Percentiles rank a stretch among this genome's conserved stretches.
Evolutionary conservation across 2,797 vertebrate species (phyloP).

Genomic region (Mionectes olivaceus): DNA sequence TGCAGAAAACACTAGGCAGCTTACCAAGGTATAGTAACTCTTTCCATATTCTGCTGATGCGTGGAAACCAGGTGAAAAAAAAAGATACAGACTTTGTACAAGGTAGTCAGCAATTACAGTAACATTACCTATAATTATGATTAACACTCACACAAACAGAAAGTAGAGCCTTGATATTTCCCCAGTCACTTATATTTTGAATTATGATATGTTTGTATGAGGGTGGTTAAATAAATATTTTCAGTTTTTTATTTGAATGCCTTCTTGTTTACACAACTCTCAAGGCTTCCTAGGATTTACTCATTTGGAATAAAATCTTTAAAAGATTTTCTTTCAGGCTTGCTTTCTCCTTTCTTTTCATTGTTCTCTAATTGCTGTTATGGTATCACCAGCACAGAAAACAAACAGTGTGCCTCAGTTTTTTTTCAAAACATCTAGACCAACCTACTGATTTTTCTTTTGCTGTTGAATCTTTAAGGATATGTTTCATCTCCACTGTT

Average conservation of each 20-base stretch:
- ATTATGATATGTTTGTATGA: neutral
- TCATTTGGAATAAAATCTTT: neutral
- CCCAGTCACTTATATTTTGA: neutral
- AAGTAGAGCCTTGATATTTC: neutral
- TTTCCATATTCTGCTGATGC: conserved; percentile 38
- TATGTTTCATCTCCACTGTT: neutral
- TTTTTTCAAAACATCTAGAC: neutral
- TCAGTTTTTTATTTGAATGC: neutral
- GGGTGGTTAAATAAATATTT: rapidly evolving
- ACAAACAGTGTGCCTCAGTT: neutral
- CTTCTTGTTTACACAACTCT: neutral
- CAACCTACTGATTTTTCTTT: neutral
- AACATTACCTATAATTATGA: neutral
- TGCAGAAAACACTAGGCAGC: neutral
- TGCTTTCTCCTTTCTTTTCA: neutral
- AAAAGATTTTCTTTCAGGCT: neutral
- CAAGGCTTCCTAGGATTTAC: neutral
- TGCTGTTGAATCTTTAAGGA: neutral
- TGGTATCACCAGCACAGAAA: neutral
- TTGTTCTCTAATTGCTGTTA: neutral
- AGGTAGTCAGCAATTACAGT: conserved; percentile 26
- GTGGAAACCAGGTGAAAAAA: neutral
- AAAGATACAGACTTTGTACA: neutral
- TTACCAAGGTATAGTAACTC: neutral
- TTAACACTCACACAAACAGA: neutral